Base-by-base conservation (phyloP, 1,140 invertebrate genomes). In the Limonius californicus region DNA sequence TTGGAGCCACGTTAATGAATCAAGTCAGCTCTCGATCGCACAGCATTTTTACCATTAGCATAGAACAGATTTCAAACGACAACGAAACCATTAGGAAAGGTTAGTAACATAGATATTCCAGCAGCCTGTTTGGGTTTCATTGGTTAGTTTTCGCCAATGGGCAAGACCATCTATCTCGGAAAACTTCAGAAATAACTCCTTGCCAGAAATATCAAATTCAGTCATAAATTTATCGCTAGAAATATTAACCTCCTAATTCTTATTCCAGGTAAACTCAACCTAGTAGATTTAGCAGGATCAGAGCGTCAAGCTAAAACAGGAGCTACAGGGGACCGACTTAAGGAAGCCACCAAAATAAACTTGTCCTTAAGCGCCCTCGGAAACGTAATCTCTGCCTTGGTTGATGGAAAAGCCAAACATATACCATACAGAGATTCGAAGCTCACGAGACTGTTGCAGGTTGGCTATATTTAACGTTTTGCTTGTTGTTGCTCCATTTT, bases 341-440 rank as follows among this genome's bases (percentile, higher is more conserved):
- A 93, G 73, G 94, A 97, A 81, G 94, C 94, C 0, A 95, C 92
- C 0, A 96, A 95, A 80, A 97, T 97, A 60, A 97, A 97, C 80
- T 77, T 97, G n/a, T 95, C 92, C 6, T 78, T 97, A 12, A 95
- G 92, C 9, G 95, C 94, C 0, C 77, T 97, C 39, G 95, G 94
- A 12, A 97, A 97, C 80, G 94, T 97, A 0, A 97, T 97, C 59
- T 95, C 93, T 11, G 93, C 94, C 0, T 77, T 97, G 32, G 94
- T 96, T 0, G 92, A 90, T 76, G 89, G 90, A 1, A 91, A 95
- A 79, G 85, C 89, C n/a, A 86, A 90, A 73, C 93, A 97, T 72
- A 89, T 97, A 59, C 95, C 95, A 0, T 97, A 96, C 74, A 78
- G 93, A 56, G 95, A 97, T 73, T 95, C 92, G n/a, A 97, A 97